Base-by-base conservation (phyloP, 2,888 invertebrate species). In the Gnatocerus cornutus region DNA sequence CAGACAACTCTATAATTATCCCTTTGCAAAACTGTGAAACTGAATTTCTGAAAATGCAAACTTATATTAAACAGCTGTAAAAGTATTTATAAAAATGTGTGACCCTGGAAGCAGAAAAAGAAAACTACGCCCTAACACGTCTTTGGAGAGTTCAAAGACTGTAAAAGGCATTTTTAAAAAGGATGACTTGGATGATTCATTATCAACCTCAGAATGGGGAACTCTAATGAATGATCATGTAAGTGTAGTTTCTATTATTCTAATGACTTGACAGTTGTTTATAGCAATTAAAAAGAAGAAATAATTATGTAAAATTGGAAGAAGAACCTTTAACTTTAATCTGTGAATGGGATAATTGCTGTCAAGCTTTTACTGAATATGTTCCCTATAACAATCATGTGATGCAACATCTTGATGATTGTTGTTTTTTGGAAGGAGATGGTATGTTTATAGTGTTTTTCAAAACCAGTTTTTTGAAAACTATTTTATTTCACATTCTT, bases 331-430 rank as follows among this genome's bases (percentile, higher is more conserved):
- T 87, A 27, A 76, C 79, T 69, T 78, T 88, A 30, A 43, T 84
- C 45, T 92, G 92, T 78, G 88, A 88, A 62, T 92, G 91, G 91
- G 84, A 85, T 62, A 81, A 84, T 0, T 92, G 92, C 77, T 70
- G 75, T 5, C 81, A 80, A 65, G 75, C 75, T 7, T 82, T 80
- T 1, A 81, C 71, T 9, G 80, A 88, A 55, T 87, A 90, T 76
- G 83, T 85, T 1, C 68, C 75, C 13, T 91, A 89, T 76, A 86
- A 89, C 52, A 84, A 85, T 30, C 92, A 92, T 83, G 86, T 91
- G 1, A 81, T 84, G 0, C 77, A 80, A 0, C 92, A 92, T 77
- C 46, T 68, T 10, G 10, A 68, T 1, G 10, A 62, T 46, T 63
- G 45, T n/a, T 9, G n/a, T 4, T 12, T 12, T n/a, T 2, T 45